These are phyloP conservation scores for Microtus oregoni DNA, from an alignment of 2,113 vertebrate species.

Conservation along the genomic window DNA sequence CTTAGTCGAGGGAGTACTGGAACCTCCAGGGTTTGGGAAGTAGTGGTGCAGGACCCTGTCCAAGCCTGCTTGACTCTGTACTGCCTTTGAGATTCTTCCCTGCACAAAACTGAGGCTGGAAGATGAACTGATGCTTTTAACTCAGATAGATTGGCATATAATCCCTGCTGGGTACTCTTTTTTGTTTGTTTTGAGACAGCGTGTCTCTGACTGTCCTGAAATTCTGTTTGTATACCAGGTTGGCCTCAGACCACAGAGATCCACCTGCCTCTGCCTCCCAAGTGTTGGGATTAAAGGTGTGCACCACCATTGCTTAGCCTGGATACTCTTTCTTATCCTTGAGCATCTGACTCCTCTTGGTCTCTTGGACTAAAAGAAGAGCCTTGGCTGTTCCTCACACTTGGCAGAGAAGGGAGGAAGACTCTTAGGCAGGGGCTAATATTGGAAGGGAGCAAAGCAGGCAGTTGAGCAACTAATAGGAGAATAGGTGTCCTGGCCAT, in stretches of 20 bases:
- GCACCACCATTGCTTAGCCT: neutral
- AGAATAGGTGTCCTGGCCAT: neutral
- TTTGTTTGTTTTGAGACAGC: neutral
- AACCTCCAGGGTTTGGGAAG: neutral
- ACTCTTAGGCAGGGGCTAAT: neutral
- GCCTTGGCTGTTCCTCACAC: neutral
- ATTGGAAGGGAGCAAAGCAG: neutral
- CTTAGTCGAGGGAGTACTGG: neutral
- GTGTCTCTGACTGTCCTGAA: neutral
- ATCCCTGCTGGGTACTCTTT: neutral
- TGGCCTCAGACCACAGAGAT: neutral
- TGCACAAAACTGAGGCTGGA: neutral
- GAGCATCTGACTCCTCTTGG: neutral
- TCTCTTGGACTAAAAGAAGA: neutral
- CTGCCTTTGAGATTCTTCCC: neutral
- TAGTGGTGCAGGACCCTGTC: neutral
- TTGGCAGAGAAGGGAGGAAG: neutral
- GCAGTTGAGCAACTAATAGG: neutral
- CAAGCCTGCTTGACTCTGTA: neutral
- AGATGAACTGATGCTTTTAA: neutral
- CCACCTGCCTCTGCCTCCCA: neutral
- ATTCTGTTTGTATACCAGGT: neutral
- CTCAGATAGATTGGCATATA: neutral
- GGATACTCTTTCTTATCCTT: neutral
- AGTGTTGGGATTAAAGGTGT: neutral